These are phyloP conservation scores for Hesperia comma DNA, from an alignment of 2,888 invertebrate species.

Conservation along the genomic window DNA sequence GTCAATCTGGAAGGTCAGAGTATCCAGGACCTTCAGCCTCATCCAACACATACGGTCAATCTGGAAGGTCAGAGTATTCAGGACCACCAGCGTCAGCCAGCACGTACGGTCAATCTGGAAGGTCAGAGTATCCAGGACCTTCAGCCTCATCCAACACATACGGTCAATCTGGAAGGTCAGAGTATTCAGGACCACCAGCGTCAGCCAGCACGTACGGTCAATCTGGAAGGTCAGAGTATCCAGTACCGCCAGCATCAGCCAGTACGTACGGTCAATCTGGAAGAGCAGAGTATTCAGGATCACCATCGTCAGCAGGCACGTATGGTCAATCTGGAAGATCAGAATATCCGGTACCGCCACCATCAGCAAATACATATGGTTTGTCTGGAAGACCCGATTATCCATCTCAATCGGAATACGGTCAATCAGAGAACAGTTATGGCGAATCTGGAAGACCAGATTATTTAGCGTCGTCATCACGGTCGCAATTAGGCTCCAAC, in stretches of 20 bases:
- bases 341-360: slow-evolving; percentile 38
- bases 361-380: not conserved
- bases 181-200: slow-evolving; percentile 16
- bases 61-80: slow-evolving; percentile 30
- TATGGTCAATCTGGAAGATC: slow-evolving; percentile 52
- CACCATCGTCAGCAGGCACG: slow-evolving; percentile 47
- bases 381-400: not conserved
- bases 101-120: slow-evolving; percentile 51
- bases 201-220: not conserved
- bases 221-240: slow-evolving; percentile 5
- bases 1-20: not conserved
- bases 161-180: slow-evolving; percentile 50
- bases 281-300: slow-evolving; percentile 37
- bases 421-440: slow-evolving; percentile 31
- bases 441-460: slow-evolving; percentile 51
- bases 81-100: slow-evolving; percentile 48
- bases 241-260: not conserved
- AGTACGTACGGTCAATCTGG: not conserved
- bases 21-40: not conserved
- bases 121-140: slow-evolving; percentile 41
- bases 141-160: slow-evolving; percentile 39
- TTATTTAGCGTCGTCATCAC: slow-evolving; percentile 50
- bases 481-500: slow-evolving; percentile 53
- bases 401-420: not conserved
- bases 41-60: not conserved